A percentile compares a stretch with the other conserved stretches of the same genome.
phyloP scores from a whole-genome alignment of 2,113 vertebrate genomes.

The Rhinoderma darwinii region DNA sequence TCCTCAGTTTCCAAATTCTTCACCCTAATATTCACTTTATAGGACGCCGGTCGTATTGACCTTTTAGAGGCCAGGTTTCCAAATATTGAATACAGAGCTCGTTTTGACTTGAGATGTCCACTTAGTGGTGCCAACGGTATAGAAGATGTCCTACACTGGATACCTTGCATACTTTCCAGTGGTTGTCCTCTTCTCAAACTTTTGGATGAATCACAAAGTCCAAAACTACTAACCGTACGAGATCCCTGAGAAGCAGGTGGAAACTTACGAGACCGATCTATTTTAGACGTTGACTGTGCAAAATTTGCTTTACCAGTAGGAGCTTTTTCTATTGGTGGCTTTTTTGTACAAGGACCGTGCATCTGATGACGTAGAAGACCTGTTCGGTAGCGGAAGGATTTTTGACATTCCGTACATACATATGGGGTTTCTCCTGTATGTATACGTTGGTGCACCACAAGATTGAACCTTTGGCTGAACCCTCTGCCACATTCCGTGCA shows the following conservation, averaged over 20 bases:
- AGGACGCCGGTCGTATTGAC: background rate
- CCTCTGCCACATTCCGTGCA: slow-evolving; percentile 44
- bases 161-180: background rate
- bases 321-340: background rate
- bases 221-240: background rate
- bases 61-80: background rate
- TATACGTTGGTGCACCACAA: slow-evolving; percentile 41
- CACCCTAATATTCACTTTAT: background rate
- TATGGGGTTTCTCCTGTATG: slow-evolving; percentile 54
- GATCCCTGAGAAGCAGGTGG: background rate
- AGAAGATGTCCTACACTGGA: background rate
- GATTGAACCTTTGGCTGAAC: slow-evolving; percentile 39
- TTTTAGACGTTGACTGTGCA: background rate
- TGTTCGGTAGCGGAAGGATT: slow-evolving; percentile 60
- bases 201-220: background rate
- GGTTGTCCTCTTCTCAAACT: background rate
- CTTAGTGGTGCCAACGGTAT: background rate
- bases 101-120: background rate
- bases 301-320: background rate
- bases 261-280: background rate
- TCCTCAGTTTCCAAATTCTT: background rate
- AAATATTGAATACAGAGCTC: background rate
- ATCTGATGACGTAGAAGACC: slow-evolving; percentile 20
- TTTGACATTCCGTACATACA: slow-evolving; percentile 55
- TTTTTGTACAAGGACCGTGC: background rate